Conservation (phyloP, 2,797 vertebrate species). For the Channallabes apus region DNA sequence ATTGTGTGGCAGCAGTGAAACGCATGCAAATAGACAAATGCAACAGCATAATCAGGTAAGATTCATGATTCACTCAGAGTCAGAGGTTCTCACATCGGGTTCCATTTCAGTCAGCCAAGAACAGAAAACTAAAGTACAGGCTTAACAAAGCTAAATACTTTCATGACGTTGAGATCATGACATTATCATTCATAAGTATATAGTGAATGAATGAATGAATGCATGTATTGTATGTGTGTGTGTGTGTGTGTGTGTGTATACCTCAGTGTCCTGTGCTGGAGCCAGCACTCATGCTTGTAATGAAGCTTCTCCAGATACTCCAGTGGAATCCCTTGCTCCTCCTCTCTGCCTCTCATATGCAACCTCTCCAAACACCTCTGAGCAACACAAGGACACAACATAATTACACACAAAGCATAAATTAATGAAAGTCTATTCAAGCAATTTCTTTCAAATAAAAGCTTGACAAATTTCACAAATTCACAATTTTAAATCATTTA, state of each 20-base stretch:
- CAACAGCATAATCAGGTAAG: too few species aligned
- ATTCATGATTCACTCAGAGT: neutral
- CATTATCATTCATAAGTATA: neutral
- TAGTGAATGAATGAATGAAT: neutral
- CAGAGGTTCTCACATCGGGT: neutral
- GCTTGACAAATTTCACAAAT: neutral
- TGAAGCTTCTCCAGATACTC: conserved; percentile 94
- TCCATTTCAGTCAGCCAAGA: neutral
- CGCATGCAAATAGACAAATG: too few species aligned
- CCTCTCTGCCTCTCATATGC: conserved; percentile 82
- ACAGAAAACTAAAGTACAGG: neutral
- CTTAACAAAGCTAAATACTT: too few species aligned
- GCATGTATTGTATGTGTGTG: neutral
- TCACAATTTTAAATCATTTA: neutral
- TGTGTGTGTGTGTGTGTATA: conserved; percentile 61
- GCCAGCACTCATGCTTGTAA: conserved; percentile 91
- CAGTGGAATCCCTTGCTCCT: conserved; percentile 89
- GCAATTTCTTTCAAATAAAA: neutral
- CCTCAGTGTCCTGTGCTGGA: conserved; percentile 85
- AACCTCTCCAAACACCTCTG: conserved; percentile 88
- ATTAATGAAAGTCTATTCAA: neutral
- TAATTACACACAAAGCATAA: neutral
- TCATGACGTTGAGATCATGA: neutral
- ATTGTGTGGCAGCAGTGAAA: too few species aligned
- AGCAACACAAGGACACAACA: conserved; percentile 33